A percentile compares a stretch with the other conserved stretches of the same genome.
phyloP scores from a whole-genome alignment of 2,113 vertebrate species.

The Daubentonia madagascariensis region DNA sequence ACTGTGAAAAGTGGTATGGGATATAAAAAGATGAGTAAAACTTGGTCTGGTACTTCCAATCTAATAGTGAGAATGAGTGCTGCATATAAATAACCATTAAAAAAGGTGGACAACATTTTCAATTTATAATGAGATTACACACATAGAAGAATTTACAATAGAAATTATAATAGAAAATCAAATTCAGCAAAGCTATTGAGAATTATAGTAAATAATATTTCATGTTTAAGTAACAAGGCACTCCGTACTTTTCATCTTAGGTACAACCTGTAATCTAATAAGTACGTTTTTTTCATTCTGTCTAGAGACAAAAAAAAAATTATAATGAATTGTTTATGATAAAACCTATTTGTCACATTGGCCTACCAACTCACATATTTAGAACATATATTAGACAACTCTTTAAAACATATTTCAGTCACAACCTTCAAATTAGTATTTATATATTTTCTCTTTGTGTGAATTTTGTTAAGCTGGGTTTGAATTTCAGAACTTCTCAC shows the following conservation, averaged over 20 bases:
- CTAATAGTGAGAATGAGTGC: background rate
- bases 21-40: background rate
- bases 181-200: background rate
- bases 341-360: background rate
- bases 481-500: background rate
- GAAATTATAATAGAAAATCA: slow-evolving; percentile 43
- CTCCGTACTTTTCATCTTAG: background rate
- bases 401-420: background rate
- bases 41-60: background rate
- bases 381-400: background rate
- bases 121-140: slow-evolving; percentile 32
- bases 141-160: slow-evolving; percentile 23
- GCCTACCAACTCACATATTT: background rate
- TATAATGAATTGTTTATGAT: background rate
- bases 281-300: slow-evolving; percentile 18
- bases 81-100: background rate
- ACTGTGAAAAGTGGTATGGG: background rate
- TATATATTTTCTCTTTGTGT: background rate
- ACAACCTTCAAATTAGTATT: background rate
- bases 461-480: background rate
- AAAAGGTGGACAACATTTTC: background rate
- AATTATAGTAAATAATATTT: slow-evolving; percentile 14
- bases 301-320: background rate
- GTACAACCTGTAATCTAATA: background rate
- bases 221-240: background rate